These are phyloP conservation scores for Platyscapa corneri DNA, from an alignment of 1,140 invertebrate species.

Conservation along the genomic window DNA sequence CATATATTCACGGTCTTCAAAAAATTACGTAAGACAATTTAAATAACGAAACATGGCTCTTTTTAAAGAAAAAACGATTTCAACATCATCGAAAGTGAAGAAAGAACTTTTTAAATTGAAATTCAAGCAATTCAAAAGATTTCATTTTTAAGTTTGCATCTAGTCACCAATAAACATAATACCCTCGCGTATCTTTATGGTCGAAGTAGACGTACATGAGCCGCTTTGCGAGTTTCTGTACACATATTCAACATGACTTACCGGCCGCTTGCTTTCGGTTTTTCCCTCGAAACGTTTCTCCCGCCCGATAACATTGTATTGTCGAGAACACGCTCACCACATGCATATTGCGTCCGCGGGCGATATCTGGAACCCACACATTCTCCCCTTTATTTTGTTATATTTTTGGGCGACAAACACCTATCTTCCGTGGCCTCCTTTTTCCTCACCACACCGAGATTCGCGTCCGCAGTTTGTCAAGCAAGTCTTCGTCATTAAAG, in stretches of 20 bases:
- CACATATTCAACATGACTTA: neutral
- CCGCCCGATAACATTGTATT: slow-evolving; percentile 48
- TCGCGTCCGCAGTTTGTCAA: neutral
- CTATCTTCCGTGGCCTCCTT: neutral
- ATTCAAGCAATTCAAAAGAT: neutral
- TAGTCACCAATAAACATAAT: neutral
- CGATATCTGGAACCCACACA: neutral
- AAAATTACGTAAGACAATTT: neutral
- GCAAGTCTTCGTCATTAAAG: slow-evolving; percentile 31
- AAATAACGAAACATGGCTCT: neutral
- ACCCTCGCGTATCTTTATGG: neutral
- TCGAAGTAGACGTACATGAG: neutral
- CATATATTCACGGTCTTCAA: neutral
- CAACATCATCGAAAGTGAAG: neutral
- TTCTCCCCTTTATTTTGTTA: neutral
- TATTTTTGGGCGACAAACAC: neutral
- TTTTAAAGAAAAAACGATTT: neutral
- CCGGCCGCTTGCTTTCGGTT: neutral
- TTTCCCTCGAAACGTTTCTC: slow-evolving; percentile 23
- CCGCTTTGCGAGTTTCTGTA: neutral
- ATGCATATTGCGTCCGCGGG: neutral
- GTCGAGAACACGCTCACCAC: neutral
- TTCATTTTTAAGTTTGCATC: neutral
- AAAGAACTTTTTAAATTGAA: neutral
- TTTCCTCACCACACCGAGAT: neutral